Percentiles rank a stretch among this genome's conserved stretches.
Evolutionary conservation across 2,113 vertebrate genomes (phyloP).

Genomic region (Xiphophorus maculatus): DNA sequence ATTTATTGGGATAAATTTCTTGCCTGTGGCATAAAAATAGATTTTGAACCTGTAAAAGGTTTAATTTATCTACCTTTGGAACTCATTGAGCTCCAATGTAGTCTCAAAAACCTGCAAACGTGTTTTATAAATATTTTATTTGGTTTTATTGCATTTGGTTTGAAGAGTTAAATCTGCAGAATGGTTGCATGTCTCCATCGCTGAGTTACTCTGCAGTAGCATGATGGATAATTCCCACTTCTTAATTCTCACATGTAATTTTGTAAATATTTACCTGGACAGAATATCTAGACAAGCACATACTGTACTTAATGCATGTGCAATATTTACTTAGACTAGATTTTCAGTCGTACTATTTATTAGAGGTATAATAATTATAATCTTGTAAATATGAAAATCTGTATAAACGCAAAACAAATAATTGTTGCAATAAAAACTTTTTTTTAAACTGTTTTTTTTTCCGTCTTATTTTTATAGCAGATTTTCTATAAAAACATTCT

Average conservation of each 20-base stretch:
- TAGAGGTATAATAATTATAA: slow-evolving; percentile 80
- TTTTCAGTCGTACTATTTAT: slow-evolving; percentile 85
- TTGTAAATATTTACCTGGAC: slow-evolving; percentile 78
- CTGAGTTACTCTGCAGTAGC: slow-evolving; percentile 68
- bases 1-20: slow-evolving; percentile 50
- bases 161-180: slow-evolving; percentile 24
- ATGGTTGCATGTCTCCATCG: slow-evolving; percentile 42
- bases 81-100: slow-evolving; percentile 20
- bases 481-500: background rate
- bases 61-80: slow-evolving; percentile 25
- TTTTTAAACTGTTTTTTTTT: slow-evolving; percentile 58
- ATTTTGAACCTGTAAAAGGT: slow-evolving; percentile 52
- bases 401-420: slow-evolving; percentile 88
- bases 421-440: slow-evolving; percentile 95
- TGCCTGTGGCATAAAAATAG: slow-evolving; percentile 54
- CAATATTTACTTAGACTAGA: slow-evolving; percentile 79
- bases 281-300: slow-evolving; percentile 79
- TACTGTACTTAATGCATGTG: slow-evolving; percentile 86
- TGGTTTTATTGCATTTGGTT: background rate
- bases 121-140: background rate
- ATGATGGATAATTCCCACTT: slow-evolving; percentile 64
- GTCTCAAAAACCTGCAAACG: background rate
- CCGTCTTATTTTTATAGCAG: background rate
- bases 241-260: slow-evolving; percentile 42
- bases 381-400: slow-evolving; percentile 92